Evolutionary conservation across 2,888 invertebrate species (phyloP), one percentile per base, ranked within the genome.

Genomic region (Thelaira solivaga): DNA sequence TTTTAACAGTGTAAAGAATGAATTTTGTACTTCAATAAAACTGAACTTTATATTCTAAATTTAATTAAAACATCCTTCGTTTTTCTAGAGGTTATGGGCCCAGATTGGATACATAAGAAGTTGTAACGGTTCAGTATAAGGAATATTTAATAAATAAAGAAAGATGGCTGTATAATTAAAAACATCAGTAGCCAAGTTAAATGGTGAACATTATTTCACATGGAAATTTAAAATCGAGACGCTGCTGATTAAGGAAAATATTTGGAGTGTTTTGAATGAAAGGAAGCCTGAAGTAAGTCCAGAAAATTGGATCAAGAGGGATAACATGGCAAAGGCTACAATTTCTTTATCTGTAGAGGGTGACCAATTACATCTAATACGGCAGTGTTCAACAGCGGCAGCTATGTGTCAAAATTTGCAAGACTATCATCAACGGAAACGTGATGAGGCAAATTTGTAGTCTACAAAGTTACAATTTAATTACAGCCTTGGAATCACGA

Each of bases 331-430:
- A 7, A 49, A 49, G n/a, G 64, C 39, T 13, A 49, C 18, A 36
- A 64, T 64, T 18, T 49, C 49, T 11, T 29, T 49, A 49, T 39
- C 49, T 18, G 64, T 64, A 8, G 64, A 64, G 4, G 39, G 39
- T 7, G 39, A 51, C 22, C 64, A 64, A 51, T 64, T 64, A 18
- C 47, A 62, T 26, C 36, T 41, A 1, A 57, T 57, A 26, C 39
- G 57, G 13, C 41, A 41, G 10, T 41, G 43, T n/a, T n/a, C 6
- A 18, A 64, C 64, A 0, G 39, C 49, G 24, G 39, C 26, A 0
- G 4, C 39, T 10, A 49, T 64, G 45, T 64, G 29, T 26, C 49
- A 51, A 26, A 59, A 13, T 36, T 13, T 64, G 2, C 49, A 49
- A 26, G 39, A 36, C 5, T 64, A 39, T n/a, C n/a, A n/a, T n/a